A percentile compares a stretch with the other conserved stretches of the same genome.
phyloP scores from a whole-genome alignment of 2,797 vertebrate genomes.

The Galago senegalensis region DNA sequence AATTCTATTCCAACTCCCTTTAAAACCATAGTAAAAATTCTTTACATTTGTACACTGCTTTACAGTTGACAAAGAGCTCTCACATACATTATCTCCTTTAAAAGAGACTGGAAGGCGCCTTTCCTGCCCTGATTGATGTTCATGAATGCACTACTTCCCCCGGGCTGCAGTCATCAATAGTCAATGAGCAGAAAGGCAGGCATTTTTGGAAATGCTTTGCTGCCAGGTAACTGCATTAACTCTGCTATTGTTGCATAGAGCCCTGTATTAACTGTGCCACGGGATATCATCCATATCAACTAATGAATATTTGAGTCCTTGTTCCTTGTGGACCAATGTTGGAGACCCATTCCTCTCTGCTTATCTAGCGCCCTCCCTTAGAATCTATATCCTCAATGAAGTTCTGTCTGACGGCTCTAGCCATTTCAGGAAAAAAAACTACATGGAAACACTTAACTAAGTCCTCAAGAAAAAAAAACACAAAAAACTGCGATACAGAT shows the following conservation, averaged over 20 bases:
- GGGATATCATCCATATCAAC: constrained; percentile 77
- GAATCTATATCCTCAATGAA: constrained; percentile 41
- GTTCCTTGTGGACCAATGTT: constrained; percentile 35
- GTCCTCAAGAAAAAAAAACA: constrained; percentile 28
- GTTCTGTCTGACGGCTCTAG: constrained; percentile 22
- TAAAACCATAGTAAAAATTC: constrained; percentile 77
- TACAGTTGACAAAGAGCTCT: constrained; percentile 83
- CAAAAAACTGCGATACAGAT: not conserved
- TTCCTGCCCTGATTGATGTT: constrained; percentile 81
- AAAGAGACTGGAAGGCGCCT: constrained; percentile 80
- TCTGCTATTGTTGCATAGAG: constrained; percentile 76
- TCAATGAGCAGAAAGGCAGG: constrained; percentile 73
- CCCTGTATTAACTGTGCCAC: constrained; percentile 69
- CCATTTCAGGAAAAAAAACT: constrained; percentile 64
- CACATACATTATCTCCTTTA: constrained; percentile 81
- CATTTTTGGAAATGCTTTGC: constrained; percentile 74
- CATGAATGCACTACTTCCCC: constrained; percentile 75
- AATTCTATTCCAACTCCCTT: constrained; percentile 70
- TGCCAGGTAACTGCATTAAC: constrained; percentile 77
- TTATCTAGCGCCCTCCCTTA: not conserved
- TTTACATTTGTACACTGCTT: constrained; percentile 78
- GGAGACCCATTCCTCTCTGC: constrained; percentile 66
- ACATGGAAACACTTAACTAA: not conserved
- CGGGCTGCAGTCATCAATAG: constrained; percentile 82
- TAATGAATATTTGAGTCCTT: constrained; percentile 77